A percentile compares a stretch with the other conserved stretches of the same genome.
Evolutionary conservation across 1,140 invertebrate genomes (phyloP).

Genomic region (Halyomorpha halys): DNA sequence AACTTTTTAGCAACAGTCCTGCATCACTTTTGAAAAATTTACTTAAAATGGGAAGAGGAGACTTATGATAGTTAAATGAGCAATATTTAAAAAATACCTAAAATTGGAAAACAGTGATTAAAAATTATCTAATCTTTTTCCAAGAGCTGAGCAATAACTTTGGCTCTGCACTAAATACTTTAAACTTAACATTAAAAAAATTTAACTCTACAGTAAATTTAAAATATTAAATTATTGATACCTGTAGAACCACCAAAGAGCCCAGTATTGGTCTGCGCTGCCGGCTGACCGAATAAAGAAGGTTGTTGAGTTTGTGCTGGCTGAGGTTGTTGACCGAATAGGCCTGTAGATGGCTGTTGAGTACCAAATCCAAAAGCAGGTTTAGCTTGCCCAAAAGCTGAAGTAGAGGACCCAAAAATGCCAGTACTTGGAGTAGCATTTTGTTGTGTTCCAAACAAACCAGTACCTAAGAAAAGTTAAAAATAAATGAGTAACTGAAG

Average conservation of each 20-base stretch:
- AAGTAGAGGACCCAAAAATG: slow-evolving; percentile 43
- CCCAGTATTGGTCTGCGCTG: slow-evolving; percentile 41
- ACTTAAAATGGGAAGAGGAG: too few relatives aligned
- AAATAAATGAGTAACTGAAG: slow-evolving; percentile 15
- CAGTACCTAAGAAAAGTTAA: slow-evolving; percentile 16
- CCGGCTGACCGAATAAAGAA: slow-evolving; percentile 50
- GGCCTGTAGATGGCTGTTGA: slow-evolving; percentile 37
- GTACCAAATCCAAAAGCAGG: slow-evolving; percentile 42
- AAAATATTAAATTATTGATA: slow-evolving; percentile 5
- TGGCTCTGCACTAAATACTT: too few relatives aligned
- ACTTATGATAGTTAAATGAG: too few relatives aligned
- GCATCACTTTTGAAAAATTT: too few relatives aligned
- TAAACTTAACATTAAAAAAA: too few relatives aligned
- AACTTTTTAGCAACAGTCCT: too few relatives aligned
- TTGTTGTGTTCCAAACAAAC: slow-evolving; percentile 33
- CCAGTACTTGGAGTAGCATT: slow-evolving; percentile 36
- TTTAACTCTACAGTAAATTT: neutral
- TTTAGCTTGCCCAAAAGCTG: slow-evolving; percentile 52
- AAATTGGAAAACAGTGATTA: too few relatives aligned
- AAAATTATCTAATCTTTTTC: too few relatives aligned
- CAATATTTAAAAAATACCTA: too few relatives aligned
- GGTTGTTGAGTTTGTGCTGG: slow-evolving; percentile 36
- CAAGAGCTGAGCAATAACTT: too few relatives aligned
- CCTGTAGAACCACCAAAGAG: slow-evolving; percentile 44
- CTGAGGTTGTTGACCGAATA: slow-evolving; percentile 45